phyloP scores from a whole-genome alignment of 1,140 invertebrate genomes.

The Drepana arcuata region DNA sequence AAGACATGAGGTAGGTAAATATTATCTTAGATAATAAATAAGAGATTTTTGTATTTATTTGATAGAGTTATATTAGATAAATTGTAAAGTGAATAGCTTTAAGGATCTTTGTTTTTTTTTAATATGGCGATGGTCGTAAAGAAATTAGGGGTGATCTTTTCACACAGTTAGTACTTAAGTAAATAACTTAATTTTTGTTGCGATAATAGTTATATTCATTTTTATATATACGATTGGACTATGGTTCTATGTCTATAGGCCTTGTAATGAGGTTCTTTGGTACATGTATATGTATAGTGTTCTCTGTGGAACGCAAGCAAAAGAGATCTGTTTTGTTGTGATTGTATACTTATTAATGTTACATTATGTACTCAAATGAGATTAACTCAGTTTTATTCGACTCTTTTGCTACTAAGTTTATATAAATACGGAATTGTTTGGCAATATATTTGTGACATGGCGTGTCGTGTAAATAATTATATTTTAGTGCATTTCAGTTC shows the following conservation, averaged over 20 bases:
- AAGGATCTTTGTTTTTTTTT: slow-evolving; percentile 61
- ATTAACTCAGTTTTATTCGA: slow-evolving; percentile 44
- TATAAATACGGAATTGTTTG: slow-evolving; percentile 21
- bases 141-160: slow-evolving; percentile 44
- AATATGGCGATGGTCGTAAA: slow-evolving; percentile 66
- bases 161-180: slow-evolving; percentile 60
- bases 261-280: too few species aligned
- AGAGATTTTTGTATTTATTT: slow-evolving; percentile 72
- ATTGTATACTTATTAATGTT: slow-evolving; percentile 36
- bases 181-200: slow-evolving; percentile 53
- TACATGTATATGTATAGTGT: too few species aligned
- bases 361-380: slow-evolving; percentile 63
- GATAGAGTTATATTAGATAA: slow-evolving; percentile 70
- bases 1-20: slow-evolving; percentile 65
- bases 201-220: too few species aligned
- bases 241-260: too few species aligned
- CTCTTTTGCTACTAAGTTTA: slow-evolving; percentile 35
- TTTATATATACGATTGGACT: too few species aligned
- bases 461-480: slow-evolving; percentile 50
- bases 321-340: slow-evolving; percentile 56
- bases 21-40: slow-evolving; percentile 65
- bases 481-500: slow-evolving; percentile 63
- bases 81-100: slow-evolving; percentile 65
- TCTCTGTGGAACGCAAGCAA: slow-evolving; percentile 16
- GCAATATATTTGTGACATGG: slow-evolving; percentile 28